phyloP scores from a whole-genome alignment of 2,797 vertebrate species.

The Corythornis leucogaster region DNA sequence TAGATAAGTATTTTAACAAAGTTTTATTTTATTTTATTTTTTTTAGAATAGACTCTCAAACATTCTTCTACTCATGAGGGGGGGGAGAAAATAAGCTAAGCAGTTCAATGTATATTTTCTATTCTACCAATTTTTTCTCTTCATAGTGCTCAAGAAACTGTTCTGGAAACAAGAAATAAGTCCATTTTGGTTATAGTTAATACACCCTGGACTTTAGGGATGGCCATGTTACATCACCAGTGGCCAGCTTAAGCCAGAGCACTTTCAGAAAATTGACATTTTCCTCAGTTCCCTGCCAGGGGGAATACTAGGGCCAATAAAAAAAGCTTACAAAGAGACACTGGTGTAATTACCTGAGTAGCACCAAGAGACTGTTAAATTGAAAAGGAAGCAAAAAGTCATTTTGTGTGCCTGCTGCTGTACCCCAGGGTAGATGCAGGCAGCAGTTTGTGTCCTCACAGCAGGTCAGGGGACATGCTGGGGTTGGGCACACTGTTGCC shows the following conservation, averaged over 20 bases:
- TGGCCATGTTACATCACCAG: background rate
- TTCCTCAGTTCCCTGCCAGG: background rate
- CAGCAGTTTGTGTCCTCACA: background rate
- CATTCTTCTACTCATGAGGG: background rate
- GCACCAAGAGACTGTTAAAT: background rate
- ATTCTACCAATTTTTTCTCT: background rate
- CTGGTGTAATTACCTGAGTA: constrained; percentile 19
- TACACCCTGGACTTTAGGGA: background rate
- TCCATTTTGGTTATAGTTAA: background rate
- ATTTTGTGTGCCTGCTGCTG: background rate
- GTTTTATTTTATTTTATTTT: background rate
- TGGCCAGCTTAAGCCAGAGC: background rate
- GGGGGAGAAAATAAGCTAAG: background rate
- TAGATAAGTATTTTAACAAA: background rate
- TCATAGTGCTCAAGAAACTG: background rate
- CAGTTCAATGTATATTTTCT: background rate
- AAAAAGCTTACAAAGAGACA: constrained; percentile 18
- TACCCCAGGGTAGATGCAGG: background rate
- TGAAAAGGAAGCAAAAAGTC: background rate
- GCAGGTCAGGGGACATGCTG: background rate
- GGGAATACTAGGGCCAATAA: constrained; percentile 4
- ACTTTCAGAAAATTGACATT: background rate
- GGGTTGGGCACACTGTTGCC: background rate
- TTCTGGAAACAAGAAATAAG: background rate
- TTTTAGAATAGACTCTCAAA: background rate